Conservation (phyloP, 2,797 vertebrate species). For the Acestrorhynchus altus region DNA sequence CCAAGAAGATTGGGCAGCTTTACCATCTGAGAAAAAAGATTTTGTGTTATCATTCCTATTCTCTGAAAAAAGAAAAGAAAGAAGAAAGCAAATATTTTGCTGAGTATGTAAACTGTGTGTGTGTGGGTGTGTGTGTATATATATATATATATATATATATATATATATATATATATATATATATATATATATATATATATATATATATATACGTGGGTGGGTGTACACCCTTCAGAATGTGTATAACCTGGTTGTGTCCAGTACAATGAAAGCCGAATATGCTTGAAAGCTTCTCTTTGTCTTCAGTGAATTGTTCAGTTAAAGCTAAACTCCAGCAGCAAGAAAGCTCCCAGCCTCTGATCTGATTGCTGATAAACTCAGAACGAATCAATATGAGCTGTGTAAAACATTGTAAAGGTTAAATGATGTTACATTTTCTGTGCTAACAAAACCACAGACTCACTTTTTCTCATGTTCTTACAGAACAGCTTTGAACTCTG, state of each 20-base stretch:
- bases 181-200: no score
- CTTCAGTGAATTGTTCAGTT: conserved; percentile 70
- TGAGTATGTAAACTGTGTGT: no score
- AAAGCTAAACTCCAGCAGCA: conserved; percentile 74
- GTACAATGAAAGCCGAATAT: neutral
- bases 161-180: no score
- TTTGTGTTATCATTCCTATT: no score
- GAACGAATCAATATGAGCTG: conserved; percentile 81
- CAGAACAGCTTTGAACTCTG: conserved; percentile 36
- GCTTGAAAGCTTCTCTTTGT: conserved; percentile 71
- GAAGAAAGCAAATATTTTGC: no score
- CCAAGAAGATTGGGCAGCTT: no score
- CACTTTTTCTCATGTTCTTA: neutral
- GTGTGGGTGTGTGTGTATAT: no score
- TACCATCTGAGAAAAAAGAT: no score
- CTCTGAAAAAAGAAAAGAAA: no score
- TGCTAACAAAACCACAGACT: conserved; percentile 72
- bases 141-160: no score
- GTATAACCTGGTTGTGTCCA: neutral
- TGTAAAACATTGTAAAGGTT: conserved; percentile 79
- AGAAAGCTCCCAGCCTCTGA: conserved; percentile 69
- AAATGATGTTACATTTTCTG: conserved; percentile 82
- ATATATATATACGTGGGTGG: neutral
- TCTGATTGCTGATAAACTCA: conserved; percentile 73
- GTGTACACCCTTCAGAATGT: neutral